Evolutionary conservation across 2,888 invertebrate species (phyloP).

Genomic region (Zaprionus bogoriensis): DNA sequence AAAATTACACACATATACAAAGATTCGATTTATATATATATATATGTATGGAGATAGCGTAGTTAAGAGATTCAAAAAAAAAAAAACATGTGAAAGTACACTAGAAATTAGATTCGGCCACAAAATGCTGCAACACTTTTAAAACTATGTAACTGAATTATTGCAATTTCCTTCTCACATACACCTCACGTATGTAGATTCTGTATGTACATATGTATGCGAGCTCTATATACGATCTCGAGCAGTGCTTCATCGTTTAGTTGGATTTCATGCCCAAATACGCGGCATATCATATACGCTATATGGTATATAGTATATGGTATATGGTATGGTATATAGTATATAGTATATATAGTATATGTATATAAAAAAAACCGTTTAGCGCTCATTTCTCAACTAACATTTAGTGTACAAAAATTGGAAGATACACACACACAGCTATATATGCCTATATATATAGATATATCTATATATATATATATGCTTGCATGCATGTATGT

Average conservation of each 20-base stretch:
- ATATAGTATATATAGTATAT: slow-evolving; percentile 44
- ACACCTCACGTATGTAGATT: slow-evolving; percentile 37
- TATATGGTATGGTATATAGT: slow-evolving; percentile 34
- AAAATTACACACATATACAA: slow-evolving; percentile 67
- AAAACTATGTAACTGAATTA: slow-evolving; percentile 62
- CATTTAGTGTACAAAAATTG: slow-evolving; percentile 75
- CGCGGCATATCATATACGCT: slow-evolving; percentile 32
- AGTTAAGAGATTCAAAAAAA: slow-evolving; percentile 29
- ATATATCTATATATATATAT: slow-evolving; percentile 17
- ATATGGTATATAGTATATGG: slow-evolving; percentile 9
- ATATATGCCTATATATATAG: slow-evolving; percentile 23
- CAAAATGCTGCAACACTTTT: slow-evolving; percentile 22
- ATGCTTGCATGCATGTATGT: slow-evolving; percentile 21
- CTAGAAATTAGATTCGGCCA: slow-evolving; percentile 26
- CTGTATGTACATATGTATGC: slow-evolving; percentile 41
- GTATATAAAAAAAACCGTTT: slow-evolving; percentile 53
- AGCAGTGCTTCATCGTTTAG: slow-evolving; percentile 34
- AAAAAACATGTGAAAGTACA: slow-evolving; percentile 25
- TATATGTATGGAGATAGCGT: slow-evolving; percentile 12
- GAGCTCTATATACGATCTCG: slow-evolving; percentile 12
- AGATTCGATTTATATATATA: slow-evolving; percentile 26
- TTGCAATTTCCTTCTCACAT: slow-evolving; percentile 40
- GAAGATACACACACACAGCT: slow-evolving; percentile 46
- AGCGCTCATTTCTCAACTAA: slow-evolving; percentile 60
- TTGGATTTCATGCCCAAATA: slow-evolving; percentile 28